Evolutionary conservation across 2,113 vertebrate genomes (phyloP).

Genomic region (Gavialis gangeticus): DNA sequence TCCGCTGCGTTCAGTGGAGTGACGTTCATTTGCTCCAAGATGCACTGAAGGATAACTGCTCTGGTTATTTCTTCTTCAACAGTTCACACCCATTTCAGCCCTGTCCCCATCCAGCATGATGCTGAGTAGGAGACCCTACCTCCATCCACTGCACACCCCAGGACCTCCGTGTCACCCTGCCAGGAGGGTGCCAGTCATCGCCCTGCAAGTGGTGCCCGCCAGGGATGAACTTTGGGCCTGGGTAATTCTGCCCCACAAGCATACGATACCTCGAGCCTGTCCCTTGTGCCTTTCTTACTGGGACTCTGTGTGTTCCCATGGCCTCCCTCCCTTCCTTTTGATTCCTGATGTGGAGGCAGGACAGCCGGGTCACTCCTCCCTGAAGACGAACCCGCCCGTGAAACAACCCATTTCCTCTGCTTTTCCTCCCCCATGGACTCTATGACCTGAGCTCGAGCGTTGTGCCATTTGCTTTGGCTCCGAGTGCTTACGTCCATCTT

Average conservation of each 20-base stretch:
- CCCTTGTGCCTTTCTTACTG: accelerated
- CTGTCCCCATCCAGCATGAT: too few relatives aligned
- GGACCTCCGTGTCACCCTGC: neutral
- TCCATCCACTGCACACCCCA: neutral
- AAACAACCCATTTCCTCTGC: neutral
- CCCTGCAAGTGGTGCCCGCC: neutral
- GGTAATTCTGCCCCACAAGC: accelerated
- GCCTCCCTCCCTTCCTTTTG: neutral
- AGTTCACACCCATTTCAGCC: accelerated
- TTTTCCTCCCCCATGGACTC: neutral
- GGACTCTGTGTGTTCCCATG: accelerated
- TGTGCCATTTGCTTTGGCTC: neutral
- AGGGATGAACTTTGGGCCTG: neutral
- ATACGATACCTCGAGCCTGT: accelerated
- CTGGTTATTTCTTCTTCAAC: neutral
- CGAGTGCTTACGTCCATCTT: neutral
- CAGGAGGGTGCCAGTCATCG: too few relatives aligned
- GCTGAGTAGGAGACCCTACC: too few relatives aligned
- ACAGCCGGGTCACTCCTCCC: accelerated
- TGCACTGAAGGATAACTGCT: neutral
- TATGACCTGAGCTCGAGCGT: accelerated
- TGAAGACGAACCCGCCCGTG: accelerated
- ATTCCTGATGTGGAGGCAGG: neutral
- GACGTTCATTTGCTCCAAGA: neutral
- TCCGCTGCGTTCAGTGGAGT: neutral